Base-by-base conservation (phyloP, 1,140 invertebrate genomes). In the Caenorhabditis briggsae region DNA sequence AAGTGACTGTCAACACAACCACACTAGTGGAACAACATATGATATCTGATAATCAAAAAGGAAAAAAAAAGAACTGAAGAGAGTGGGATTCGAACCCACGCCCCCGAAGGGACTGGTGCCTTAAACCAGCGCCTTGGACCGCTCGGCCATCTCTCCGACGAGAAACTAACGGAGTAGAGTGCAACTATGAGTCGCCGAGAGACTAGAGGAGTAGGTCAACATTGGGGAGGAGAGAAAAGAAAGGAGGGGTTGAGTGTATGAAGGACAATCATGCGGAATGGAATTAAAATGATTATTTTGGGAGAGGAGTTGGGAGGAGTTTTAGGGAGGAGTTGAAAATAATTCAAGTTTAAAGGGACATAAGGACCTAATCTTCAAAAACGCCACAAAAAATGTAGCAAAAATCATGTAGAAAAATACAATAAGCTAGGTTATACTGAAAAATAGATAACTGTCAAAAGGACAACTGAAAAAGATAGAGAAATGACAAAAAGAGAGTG, bases 91-190 rank as follows among this genome's bases (percentile, higher is more conserved):
- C 90, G 90, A 91, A 90, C 90, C 90, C 90, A 91, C 90, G 90
- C 90, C 96, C 95, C 95, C 95, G 95, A 96, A 95, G 95, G 96
- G 96, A 96, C 96, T 96, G 96, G 96, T 97, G 96, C 96, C 96
- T 97, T 96, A 97, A 97, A 97, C 96, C 96, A 97, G 96, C 96
- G 96, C 96, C 96, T 97, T 97, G 97, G 96, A 97, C 96, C 96
- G 95, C 96, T 97, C 96, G 96, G 96, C 96, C 96, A 97, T 96
- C 96, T 96, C 96, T 70, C 64, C 64, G 41, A 12, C 64, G 64
- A 16, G 8, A n/a, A 46, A 23, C 11, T 6, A 18, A 18, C 3
- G 0, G 14, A 1, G 9, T 2, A 18, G 41, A 70, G 64, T 70
- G 64, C 64, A 46, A 14, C 14, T 25, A 61, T 58, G 11, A 12